These are phyloP conservation scores for Anticlea derivata DNA, from an alignment of 2,888 invertebrate genomes.

Conservation along the genomic window DNA sequence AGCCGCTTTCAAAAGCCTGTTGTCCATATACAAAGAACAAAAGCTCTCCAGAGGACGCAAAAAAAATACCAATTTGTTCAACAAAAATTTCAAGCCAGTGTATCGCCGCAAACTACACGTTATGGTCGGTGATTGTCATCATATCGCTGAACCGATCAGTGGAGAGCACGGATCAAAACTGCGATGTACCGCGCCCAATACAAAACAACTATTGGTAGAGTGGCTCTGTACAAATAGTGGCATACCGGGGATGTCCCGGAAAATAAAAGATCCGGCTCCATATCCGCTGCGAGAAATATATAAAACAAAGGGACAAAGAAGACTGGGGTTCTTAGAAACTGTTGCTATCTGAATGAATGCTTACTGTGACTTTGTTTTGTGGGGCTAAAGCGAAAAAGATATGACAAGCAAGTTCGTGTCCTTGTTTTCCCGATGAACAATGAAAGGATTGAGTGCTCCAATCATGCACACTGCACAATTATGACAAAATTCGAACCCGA, in stretches of 20 bases:
- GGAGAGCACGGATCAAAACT: conserved; percentile 36
- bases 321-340: not conserved
- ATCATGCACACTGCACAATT: too few relatives aligned
- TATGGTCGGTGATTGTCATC: conserved; percentile 19
- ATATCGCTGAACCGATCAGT: conserved; percentile 43
- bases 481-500: too few relatives aligned
- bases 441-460: not conserved
- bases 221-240: conserved; percentile 12
- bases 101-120: conserved; percentile 15
- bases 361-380: conserved; percentile 3
- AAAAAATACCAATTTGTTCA: not conserved
- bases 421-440: not conserved
- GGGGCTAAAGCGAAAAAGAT: not conserved
- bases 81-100: conserved; percentile 1
- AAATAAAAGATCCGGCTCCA: conserved; percentile 15
- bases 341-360: not conserved
- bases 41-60: too few relatives aligned
- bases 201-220: conserved; percentile 45
- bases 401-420: not conserved
- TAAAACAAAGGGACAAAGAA: conserved; percentile 12
- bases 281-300: conserved; percentile 19
- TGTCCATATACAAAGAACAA: too few relatives aligned
- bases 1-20: too few relatives aligned
- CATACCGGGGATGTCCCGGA: conserved; percentile 18
- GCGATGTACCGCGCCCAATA: conserved; percentile 42